These are phyloP conservation scores for Oryzias javanicus DNA, from an alignment of 2,113 vertebrate species.

Conservation along the genomic window DNA sequence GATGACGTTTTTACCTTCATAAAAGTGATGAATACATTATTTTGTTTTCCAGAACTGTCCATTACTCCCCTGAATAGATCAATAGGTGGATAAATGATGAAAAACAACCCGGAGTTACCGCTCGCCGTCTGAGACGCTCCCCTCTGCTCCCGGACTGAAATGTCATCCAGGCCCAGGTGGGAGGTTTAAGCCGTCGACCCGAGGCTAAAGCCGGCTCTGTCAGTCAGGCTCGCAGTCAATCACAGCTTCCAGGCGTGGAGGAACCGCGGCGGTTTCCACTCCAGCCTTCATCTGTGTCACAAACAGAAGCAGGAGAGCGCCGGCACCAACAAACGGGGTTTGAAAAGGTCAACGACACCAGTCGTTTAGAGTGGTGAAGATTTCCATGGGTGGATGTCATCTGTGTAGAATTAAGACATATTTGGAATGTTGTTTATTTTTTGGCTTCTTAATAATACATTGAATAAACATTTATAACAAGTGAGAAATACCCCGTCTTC, in stretches of 20 bases:
- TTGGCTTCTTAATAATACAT: too few species aligned
- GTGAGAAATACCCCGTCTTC: too few species aligned
- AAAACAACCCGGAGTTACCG: background rate
- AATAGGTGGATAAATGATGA: background rate
- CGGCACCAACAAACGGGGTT: background rate
- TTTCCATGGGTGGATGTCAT: too few species aligned
- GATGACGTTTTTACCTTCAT: background rate
- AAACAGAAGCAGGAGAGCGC: background rate
- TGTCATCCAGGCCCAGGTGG: conserved; percentile 36
- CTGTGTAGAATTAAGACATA: too few species aligned
- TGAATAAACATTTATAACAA: too few species aligned
- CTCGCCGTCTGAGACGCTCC: background rate
- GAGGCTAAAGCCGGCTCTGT: conserved; percentile 17
- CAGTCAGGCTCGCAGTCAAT: conserved; percentile 29
- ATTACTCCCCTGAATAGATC: background rate
- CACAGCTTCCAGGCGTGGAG: conserved; percentile 25
- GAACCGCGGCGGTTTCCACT: conserved; percentile 7
- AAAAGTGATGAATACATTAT: background rate
- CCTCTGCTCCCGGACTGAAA: conserved; percentile 2
- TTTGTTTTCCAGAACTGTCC: background rate
- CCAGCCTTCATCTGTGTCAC: background rate
- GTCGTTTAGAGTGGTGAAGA: background rate
- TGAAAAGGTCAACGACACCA: conserved; percentile 22
- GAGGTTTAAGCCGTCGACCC: background rate
- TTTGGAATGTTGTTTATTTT: too few species aligned